A percentile compares a stretch with the other conserved stretches of the same genome.
These are phyloP conservation scores for Iguana delicatissima DNA, from an alignment of 2,797 vertebrate species.

Conservation along the genomic window DNA sequence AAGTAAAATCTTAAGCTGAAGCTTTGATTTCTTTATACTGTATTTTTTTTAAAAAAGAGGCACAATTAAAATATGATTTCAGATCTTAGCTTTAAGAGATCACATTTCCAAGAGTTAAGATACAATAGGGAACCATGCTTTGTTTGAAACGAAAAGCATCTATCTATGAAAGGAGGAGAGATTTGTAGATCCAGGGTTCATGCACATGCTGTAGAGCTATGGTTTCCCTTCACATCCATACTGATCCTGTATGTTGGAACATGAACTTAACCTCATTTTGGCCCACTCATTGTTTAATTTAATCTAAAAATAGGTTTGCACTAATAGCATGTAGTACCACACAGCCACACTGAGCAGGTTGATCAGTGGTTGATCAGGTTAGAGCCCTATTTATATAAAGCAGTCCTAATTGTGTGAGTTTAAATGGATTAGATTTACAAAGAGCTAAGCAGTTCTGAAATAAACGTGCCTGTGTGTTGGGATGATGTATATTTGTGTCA, in stretches of 20 bases:
- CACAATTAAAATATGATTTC: not conserved
- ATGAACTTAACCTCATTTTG: no score
- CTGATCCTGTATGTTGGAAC: not conserved
- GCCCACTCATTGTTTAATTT: not conserved
- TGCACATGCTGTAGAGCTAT: no score
- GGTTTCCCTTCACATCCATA: not conserved
- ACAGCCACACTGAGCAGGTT: not conserved
- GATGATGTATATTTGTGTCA: not conserved
- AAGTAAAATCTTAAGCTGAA: not conserved
- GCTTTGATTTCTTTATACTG: not conserved
- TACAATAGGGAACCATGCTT: not conserved
- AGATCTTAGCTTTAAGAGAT: not conserved
- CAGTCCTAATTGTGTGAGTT: no score
- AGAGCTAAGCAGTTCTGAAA: not conserved
- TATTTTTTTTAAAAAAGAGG: not conserved
- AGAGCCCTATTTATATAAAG: not conserved
- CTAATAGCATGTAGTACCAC: not conserved
- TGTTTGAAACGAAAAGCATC: not conserved
- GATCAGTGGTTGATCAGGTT: no score
- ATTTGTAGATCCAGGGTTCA: not conserved
- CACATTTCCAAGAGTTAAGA: not conserved
- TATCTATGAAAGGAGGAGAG: not conserved
- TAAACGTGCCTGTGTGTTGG: not conserved
- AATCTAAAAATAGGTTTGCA: not conserved
- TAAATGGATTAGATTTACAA: not conserved